A percentile compares a stretch with the other conserved stretches of the same genome.
These are phyloP conservation scores for Noctua janthe DNA, from an alignment of 2,888 invertebrate species.

Conservation along the genomic window DNA sequence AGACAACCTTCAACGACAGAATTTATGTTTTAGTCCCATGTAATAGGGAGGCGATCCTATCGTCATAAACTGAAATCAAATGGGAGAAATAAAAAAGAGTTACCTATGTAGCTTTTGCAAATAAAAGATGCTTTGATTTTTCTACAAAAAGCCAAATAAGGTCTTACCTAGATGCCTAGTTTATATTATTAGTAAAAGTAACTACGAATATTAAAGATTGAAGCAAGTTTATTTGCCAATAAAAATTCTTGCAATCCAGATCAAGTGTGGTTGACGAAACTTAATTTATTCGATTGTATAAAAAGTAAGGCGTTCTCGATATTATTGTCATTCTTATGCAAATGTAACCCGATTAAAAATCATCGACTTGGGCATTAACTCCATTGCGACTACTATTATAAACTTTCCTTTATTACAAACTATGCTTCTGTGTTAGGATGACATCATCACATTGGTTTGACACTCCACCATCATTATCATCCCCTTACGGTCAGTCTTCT, in stretches of 20 bases:
- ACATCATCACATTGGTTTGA: conserved; percentile 12
- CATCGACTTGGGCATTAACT: background rate
- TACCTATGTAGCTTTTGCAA: background rate
- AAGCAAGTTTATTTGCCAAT: background rate
- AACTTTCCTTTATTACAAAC: conserved; percentile 41
- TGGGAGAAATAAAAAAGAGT: background rate
- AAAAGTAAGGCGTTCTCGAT: conserved; percentile 47
- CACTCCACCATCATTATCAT: too few species aligned
- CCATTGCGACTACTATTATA: background rate
- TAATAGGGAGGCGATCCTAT: background rate
- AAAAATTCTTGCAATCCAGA: conserved; percentile 23
- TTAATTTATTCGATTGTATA: conserved; percentile 37
- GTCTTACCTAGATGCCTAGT: too few species aligned
- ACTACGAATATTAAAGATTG: background rate
- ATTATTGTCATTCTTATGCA: conserved; percentile 39
- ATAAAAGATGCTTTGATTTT: background rate
- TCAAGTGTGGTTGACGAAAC: conserved; percentile 27
- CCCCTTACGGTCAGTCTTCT: too few species aligned
- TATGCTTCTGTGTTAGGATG: background rate
- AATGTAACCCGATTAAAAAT: conserved; percentile 25
- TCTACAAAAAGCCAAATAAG: background rate
- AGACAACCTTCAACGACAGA: too few species aligned
- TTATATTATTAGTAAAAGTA: background rate
- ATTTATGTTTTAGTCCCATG: background rate
- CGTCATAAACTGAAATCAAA: background rate